Base-by-base conservation (phyloP, 2,888 invertebrate species). In the Odontothrips loti region DNA sequence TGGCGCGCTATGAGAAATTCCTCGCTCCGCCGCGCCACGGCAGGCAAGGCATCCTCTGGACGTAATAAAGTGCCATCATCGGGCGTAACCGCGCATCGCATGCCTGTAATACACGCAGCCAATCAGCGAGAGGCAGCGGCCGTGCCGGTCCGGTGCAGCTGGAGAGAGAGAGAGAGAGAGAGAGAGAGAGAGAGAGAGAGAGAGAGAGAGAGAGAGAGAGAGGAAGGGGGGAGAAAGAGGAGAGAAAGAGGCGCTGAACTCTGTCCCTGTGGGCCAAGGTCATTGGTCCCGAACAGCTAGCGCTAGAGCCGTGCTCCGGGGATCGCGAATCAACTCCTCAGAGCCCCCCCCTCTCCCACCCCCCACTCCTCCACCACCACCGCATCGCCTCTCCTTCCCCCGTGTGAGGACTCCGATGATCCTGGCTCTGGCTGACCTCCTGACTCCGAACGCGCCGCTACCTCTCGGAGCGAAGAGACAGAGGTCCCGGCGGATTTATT, bases 31-130 rank as follows among this genome's bases (percentile, higher is more conserved):
- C 20, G n/a, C 17, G 63, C 68, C 68, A 3, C 68, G 9, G 23
- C 51, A 23, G n/a, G 63, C 68, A 68, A 23, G 12, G 68, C 23
- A 75, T 75, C 68, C 68, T 75, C 68, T 75, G 68, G 68, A 75
- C 27, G 68, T 75, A 75, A 75, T 27, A 75, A 75, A 75, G 23
- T 75, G 68, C 68, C 68, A 75, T 75, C 68, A 75, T 27, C 68
- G 68, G 68, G 23, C 68, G 68, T 75, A 75, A 75, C 68, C 68
- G 68, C 23, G 68, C 68, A 23, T n/a, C 23, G 68, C 68, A 68
- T 68, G 68, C 34, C 34, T 43, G 34, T 43, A 43, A 43, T 43
- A 43, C 34, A 43, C 34, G 34, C 34, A 43, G 34, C 34, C 34
- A 43, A 43, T 43, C 34, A 43, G 34, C 34, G 34, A 6, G 34